Evolutionary conservation across 2,888 invertebrate genomes (phyloP).

Genomic region (Rhagium mordax): DNA sequence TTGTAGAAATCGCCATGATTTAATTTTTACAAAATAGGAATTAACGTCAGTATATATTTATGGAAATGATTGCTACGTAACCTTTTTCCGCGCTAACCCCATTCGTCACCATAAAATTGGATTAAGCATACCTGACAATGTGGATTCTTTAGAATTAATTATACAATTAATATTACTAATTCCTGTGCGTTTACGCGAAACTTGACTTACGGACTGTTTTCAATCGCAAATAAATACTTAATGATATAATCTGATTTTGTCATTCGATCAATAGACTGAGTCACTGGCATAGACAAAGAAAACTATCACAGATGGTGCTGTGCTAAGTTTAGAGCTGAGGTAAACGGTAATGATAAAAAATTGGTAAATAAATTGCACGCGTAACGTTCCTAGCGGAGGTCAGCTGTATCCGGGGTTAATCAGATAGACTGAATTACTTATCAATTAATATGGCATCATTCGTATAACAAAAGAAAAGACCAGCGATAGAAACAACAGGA

Average conservation of each 20-base stretch:
- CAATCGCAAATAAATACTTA: not conserved
- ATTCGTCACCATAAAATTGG: not conserved
- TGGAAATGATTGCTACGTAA: conserved; percentile 13
- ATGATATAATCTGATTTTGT: conserved; percentile 3
- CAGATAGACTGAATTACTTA: not conserved
- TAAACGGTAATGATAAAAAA: not conserved
- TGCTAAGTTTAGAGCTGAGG: not conserved
- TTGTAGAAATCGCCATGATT: not conserved
- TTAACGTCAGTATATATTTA: conserved; percentile 27
- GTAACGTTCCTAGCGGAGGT: no score
- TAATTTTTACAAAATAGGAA: not conserved
- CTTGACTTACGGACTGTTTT: not conserved
- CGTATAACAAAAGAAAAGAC: no score
- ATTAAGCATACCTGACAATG: not conserved
- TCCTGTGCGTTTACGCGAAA: conserved; percentile 4
- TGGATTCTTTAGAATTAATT: not conserved
- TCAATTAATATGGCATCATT: no score
- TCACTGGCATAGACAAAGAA: conserved; percentile 17
- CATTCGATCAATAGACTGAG: conserved; percentile 10
- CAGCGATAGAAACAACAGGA: no score
- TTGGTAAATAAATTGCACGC: not conserved
- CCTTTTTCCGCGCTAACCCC: not conserved
- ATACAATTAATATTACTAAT: not conserved
- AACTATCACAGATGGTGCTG: not conserved
- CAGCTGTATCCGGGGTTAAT: not conserved